Base-by-base conservation (phyloP, 2,888 invertebrate species). In the Sialis fuliginosa region DNA sequence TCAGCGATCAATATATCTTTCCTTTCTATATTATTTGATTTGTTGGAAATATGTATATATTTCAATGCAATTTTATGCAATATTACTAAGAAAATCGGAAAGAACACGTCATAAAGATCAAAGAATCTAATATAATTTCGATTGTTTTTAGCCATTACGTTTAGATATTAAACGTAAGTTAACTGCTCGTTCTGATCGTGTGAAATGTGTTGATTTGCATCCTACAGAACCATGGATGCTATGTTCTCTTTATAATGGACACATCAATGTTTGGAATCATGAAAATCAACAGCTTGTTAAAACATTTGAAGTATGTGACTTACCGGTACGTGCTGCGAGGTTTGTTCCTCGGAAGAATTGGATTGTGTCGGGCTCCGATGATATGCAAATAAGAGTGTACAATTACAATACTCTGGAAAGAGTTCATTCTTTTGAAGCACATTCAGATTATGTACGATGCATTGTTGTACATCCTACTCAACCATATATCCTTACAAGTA, bases 241-340 rank as follows among this genome's bases (percentile, higher is more conserved):
- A 46, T 96, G 93, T 57, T 91, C 95, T 37, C 72, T 99, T 33
- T 99, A 99, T 74, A 96, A 93, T 69, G 98, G 98, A 56, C 91
- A 97, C 69, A 93, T 97, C 57, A 96, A 98, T 73, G 89, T 99
- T 60, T 99, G 97, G 96, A 97, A 98, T 65, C 86, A 91, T 69
- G 97, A 98, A 63, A 89, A 86, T 51, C 96, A 96, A 65, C 79
- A 82, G 57, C 74, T 89, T 55, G 86, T 89, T 8, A 84, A 84
- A 62, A 82, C 87, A 55, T 89, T 91, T 59, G 90, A 91, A 71
- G 90, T 91, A 4, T 97, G 97, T 63, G 96, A 97, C 62, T 68
- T 96, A 32, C 98, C 98, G 0, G 97, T 99, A 5, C 74, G 98
- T 56, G 85, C 93, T 1, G 93, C 93, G 0, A 88, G 89, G 58